phyloP scores from a whole-genome alignment of 2,888 invertebrate genomes.

The Cartodere bifasciata region DNA sequence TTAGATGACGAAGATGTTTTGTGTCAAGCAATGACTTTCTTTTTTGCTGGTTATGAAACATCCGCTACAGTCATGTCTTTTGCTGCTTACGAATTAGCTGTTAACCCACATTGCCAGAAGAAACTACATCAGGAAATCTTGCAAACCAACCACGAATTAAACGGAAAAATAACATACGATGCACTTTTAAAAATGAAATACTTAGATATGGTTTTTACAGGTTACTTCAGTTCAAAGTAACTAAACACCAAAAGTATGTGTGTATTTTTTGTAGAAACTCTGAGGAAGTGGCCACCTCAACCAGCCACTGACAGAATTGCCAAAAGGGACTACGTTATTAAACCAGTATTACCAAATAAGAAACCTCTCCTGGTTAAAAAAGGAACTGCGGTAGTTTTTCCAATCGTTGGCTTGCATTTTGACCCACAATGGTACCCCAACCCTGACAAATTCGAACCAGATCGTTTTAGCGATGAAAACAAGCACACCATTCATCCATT shows the following conservation, averaged over 20 bases:
- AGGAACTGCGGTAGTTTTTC: conserved; percentile 16
- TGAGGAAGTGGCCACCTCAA: conserved; percentile 22
- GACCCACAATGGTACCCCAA: conserved; percentile 22
- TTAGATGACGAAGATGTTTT: no score
- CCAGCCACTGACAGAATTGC: conserved; percentile 16
- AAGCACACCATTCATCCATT: conserved; percentile 36
- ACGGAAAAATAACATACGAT: conserved; percentile 38
- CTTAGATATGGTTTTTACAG: conserved; percentile 48
- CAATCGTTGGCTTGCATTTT: conserved; percentile 18
- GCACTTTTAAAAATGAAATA: conserved; percentile 43
- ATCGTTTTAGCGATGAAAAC: conserved; percentile 38
- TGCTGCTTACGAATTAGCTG: conserved; percentile 41
- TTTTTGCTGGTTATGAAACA: conserved; percentile 39
- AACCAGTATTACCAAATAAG: conserved; percentile 15
- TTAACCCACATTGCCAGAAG: conserved; percentile 45
- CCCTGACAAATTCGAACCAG: conserved; percentile 25
- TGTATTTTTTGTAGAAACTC: conserved; percentile 9
- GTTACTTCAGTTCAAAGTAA: no score
- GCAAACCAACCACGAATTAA: conserved; percentile 14
- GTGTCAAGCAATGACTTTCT: conserved; percentile 40
- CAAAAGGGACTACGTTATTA: conserved; percentile 18
- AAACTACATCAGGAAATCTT: conserved; percentile 37
- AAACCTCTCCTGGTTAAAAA: conserved; percentile 15
- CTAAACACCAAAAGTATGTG: no score
- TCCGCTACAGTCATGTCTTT: conserved; percentile 37